Evolutionary conservation across 2,113 vertebrate species (phyloP).

Genomic region (Syrrhaptes paradoxus): DNA sequence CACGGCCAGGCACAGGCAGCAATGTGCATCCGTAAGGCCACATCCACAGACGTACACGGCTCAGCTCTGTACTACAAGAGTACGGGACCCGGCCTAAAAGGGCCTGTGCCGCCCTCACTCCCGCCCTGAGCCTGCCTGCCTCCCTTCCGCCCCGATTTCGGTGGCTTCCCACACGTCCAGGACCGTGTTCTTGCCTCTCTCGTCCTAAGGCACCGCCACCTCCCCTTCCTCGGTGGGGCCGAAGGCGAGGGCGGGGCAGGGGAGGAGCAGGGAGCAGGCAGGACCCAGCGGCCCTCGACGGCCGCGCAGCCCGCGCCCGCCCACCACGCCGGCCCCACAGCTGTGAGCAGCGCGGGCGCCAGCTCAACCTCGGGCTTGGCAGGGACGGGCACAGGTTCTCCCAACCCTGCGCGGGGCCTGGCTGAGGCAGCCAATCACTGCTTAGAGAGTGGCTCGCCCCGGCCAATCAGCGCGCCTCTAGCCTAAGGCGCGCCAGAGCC

Average conservation of each 20-base stretch:
- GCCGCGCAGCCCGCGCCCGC: neutral
- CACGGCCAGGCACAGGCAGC: rapidly evolving
- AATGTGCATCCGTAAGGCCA: neutral
- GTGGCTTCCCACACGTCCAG: neutral
- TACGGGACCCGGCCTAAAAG: neutral
- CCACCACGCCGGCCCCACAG: too few species aligned
- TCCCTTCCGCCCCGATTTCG: neutral
- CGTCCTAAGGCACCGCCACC: neutral
- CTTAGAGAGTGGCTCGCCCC: neutral
- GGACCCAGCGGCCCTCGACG: rapidly evolving
- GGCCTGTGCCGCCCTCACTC: too few species aligned
- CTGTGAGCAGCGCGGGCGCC: rapidly evolving
- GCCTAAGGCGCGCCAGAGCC: rapidly evolving
- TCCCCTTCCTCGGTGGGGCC: neutral
- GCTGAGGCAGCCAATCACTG: neutral
- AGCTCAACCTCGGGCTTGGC: rapidly evolving
- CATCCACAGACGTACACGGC: rapidly evolving
- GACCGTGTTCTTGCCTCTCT: neutral
- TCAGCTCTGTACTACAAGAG: neutral
- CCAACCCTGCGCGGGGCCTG: rapidly evolving
- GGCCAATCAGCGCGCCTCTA: neutral
- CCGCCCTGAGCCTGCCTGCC: neutral
- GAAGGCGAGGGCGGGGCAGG: rapidly evolving
- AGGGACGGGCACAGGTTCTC: rapidly evolving
- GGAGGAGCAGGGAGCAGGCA: too few species aligned